Base-by-base conservation (phyloP, 2,797 vertebrate genomes). In the Liparis tanakae region DNA sequence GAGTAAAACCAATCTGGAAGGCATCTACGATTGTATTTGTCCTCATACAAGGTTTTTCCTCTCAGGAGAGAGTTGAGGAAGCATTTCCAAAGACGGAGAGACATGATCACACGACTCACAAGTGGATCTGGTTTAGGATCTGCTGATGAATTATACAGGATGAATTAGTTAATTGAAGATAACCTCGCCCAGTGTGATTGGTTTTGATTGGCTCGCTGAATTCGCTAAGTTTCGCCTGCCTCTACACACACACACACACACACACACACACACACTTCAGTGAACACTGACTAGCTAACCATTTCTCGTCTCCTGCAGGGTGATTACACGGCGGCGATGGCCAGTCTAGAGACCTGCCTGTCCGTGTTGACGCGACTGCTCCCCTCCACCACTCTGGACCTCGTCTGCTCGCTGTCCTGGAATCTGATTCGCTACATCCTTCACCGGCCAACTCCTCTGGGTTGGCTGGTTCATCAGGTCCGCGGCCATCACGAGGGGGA, bases 351-450 rank as follows among this genome's bases (percentile, higher is more conserved):
- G 79, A 98, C 96, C 6, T 98, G 97, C 86, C 88, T 99, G 48
- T 97, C 95, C 0, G 93, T 97, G 7, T 88, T 99, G 18, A 96
- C 96, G 22, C 94, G 98, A 79, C 96, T 96, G 0, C 92, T 99
- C 22, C 98, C 98, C 6, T 92, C 96, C 18, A 96, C 96, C 67
- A 91, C 89, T 18, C 91, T 99, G 69, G 98, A 99, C 86, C 93
- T 98, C 76, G 92, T 95, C 80, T 99, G 95, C 84, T 97, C 98
- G 6, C 94, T 99, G 13, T 96, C 96, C 85, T 99, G 98, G 98
- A 99, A 99, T 0, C 71, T 98, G 73, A 98, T 99, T 84, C 97
- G 97, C 76, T 98, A 98, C 61, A 95, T 95, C 88, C 89, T 99
- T 82, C 97, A 98, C 85, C 97, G 97, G 51, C 94, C 97, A 57